Evolutionary conservation across 2,113 vertebrate species (phyloP).

Genomic region (Gymnogyps californianus): DNA sequence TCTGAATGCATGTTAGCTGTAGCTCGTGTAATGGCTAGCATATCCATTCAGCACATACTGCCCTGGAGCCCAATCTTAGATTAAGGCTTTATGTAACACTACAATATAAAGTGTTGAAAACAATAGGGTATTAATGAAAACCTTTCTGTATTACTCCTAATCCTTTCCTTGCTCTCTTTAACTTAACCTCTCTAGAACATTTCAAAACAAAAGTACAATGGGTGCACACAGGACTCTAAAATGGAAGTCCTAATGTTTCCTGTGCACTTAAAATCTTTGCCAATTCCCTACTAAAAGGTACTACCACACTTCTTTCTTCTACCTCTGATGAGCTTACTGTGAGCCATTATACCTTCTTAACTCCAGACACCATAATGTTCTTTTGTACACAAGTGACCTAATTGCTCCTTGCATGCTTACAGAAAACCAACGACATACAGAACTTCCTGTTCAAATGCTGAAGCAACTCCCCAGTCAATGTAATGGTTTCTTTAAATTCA

Average conservation of each 20-base stretch:
- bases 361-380: not conserved
- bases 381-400: not conserved
- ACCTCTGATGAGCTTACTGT: not conserved
- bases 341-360: not conserved
- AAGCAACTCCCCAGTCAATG: not conserved
- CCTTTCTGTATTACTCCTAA: not conserved
- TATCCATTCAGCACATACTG: not conserved
- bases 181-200: not conserved
- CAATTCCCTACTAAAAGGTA: not conserved
- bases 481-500: not conserved
- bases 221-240: not conserved
- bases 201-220: not conserved
- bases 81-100: not conserved
- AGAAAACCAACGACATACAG: not conserved
- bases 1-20: not conserved
- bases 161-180: not conserved
- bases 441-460: not conserved
- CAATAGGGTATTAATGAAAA: not conserved
- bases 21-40: rapidly evolving
- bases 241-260: not conserved
- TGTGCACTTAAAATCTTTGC: not conserved
- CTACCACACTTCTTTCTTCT: not conserved
- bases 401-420: not conserved
- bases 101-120: not conserved
- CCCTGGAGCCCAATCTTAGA: not conserved